Conservation (phyloP, 2,888 invertebrate species). For the Rugalucina vietnamica region DNA sequence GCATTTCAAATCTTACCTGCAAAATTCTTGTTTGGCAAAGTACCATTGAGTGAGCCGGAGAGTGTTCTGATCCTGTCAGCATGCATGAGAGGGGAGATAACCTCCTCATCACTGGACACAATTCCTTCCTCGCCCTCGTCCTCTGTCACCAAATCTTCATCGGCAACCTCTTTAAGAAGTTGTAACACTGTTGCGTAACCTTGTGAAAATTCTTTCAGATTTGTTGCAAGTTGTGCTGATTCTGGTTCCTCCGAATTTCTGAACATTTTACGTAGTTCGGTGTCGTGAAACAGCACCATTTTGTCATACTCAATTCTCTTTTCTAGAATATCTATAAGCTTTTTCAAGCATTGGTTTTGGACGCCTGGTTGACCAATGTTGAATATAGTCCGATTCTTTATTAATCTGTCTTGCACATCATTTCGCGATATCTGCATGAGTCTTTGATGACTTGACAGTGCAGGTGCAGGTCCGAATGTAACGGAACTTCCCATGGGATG, state of each 20-base stretch:
- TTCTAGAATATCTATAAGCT: conserved; percentile 89
- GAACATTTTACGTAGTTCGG: conserved; percentile 86
- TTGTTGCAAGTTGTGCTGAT: conserved; percentile 62
- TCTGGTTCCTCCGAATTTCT: conserved; percentile 75
- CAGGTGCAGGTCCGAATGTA: conserved; percentile 88
- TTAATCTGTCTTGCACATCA: conserved; percentile 94
- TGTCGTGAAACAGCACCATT: conserved; percentile 90
- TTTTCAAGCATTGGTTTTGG: conserved; percentile 92
- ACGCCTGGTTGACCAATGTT: conserved; percentile 89
- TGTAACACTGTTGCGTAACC: conserved; percentile 70
- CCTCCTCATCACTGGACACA: conserved; percentile 64
- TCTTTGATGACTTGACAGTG: conserved; percentile 94
- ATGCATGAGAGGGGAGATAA: conserved; percentile 63
- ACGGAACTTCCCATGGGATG: conserved; percentile 78
- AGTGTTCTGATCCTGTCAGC: conserved; percentile 61
- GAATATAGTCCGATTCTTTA: conserved; percentile 95
- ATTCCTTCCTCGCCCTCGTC: conserved; percentile 57
- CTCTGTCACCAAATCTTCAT: conserved; percentile 48
- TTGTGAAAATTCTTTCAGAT: conserved; percentile 71
- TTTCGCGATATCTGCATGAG: conserved; percentile 92
- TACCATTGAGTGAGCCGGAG: conserved; percentile 58
- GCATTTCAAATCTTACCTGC: no score
- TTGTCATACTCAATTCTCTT: conserved; percentile 95
- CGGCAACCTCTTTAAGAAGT: conserved; percentile 64
- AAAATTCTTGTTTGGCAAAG: conserved; percentile 43